A percentile compares a stretch with the other conserved stretches of the same genome.
phyloP scores from a whole-genome alignment of 2,113 vertebrate species.

The Laticauda laticaudata region DNA sequence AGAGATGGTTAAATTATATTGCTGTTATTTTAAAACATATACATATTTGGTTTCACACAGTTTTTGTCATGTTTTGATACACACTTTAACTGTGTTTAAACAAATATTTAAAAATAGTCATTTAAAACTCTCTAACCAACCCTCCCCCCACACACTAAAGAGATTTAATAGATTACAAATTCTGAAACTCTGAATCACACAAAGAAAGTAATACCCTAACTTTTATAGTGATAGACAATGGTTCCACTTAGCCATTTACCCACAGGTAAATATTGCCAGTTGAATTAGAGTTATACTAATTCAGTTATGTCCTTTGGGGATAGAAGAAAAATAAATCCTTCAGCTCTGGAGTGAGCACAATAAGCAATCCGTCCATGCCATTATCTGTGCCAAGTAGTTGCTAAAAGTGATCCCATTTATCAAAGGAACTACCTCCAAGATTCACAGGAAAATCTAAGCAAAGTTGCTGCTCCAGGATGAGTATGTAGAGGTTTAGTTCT shows the following conservation, averaged over 20 bases:
- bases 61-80: conserved; percentile 4
- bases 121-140: neutral
- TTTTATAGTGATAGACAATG: conserved; percentile 39
- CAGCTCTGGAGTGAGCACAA: conserved; percentile 54
- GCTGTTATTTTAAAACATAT: neutral
- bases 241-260: conserved; percentile 40
- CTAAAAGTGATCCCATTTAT: conserved; percentile 60
- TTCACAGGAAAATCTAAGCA: conserved; percentile 47
- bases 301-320: conserved; percentile 62
- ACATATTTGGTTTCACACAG: neutral
- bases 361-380: conserved; percentile 53
- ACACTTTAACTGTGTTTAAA: conserved; percentile 4
- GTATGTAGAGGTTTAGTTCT: conserved; percentile 34
- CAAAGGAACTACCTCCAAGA: conserved; percentile 53
- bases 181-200: conserved; percentile 24
- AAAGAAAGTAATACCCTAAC: conserved; percentile 24
- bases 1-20: neutral
- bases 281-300: conserved; percentile 59
- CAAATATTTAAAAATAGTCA: conserved; percentile 7
- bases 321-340: conserved; percentile 69
- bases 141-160: neutral
- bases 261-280: conserved; percentile 44
- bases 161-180: conserved; percentile 31
- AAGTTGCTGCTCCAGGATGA: conserved; percentile 40
- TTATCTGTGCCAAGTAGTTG: conserved; percentile 58